These are phyloP conservation scores for Plagodis dolabraria DNA, from an alignment of 2,888 invertebrate genomes.

Conservation along the genomic window DNA sequence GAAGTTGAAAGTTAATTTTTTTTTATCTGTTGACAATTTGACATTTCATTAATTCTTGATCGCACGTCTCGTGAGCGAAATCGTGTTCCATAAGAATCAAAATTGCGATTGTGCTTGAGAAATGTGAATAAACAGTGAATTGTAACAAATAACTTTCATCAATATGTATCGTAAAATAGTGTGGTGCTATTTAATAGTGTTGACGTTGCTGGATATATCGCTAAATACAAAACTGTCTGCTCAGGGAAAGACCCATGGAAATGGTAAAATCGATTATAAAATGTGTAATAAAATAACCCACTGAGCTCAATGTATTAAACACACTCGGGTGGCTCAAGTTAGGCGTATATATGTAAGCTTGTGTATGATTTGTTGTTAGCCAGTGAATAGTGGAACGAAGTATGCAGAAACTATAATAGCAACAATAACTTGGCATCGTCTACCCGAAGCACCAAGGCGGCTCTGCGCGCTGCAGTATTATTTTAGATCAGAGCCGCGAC, in stretches of 20 bases:
- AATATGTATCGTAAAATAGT: slow-evolving; percentile 85
- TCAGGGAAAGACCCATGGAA: slow-evolving; percentile 91
- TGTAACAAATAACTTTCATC: slow-evolving; percentile 49
- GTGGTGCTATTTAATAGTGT: slow-evolving; percentile 88
- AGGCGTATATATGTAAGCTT: background rate
- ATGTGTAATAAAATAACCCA: slow-evolving; percentile 26
- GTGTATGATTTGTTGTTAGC: background rate
- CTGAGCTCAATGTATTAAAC: slow-evolving; percentile 12
- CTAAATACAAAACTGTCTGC: slow-evolving; percentile 88
- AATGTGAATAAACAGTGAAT: slow-evolving; percentile 70
- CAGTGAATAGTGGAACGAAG: background rate
- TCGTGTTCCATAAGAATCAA: slow-evolving; percentile 38
- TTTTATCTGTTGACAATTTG: background rate
- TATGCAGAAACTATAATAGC: slow-evolving; percentile 37
- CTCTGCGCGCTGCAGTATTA: slow-evolving; percentile 55
- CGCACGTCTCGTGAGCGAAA: slow-evolving; percentile 56
- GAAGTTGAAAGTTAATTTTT: background rate
- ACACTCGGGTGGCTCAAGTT: background rate
- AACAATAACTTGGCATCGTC: slow-evolving; percentile 51
- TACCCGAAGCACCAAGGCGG: slow-evolving; percentile 37
- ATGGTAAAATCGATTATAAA: slow-evolving; percentile 86
- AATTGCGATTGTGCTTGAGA: slow-evolving; percentile 59
- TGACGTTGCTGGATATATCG: slow-evolving; percentile 88
- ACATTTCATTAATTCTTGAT: background rate
- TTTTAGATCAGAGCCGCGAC: slow-evolving; percentile 66